These are phyloP conservation scores for Chlorospingus flavigularis DNA, from an alignment of 2,797 vertebrate genomes.

Conservation along the genomic window DNA sequence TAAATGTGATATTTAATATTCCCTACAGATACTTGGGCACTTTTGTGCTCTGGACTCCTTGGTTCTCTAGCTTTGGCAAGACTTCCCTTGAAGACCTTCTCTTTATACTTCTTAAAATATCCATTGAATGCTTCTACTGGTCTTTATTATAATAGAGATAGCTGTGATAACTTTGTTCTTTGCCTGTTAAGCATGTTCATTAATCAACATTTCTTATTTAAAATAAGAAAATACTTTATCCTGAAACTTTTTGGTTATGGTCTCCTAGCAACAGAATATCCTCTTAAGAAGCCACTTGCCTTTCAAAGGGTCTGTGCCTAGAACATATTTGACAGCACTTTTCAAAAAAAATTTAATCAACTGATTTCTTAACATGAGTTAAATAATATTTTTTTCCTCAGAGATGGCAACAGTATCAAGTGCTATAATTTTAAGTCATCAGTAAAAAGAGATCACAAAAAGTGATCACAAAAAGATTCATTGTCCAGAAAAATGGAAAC, in stretches of 20 bases:
- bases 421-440: not conserved
- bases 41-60: not conserved
- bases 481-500: not conserved
- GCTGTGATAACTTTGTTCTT: constrained; percentile 43
- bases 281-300: constrained; percentile 35
- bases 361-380: constrained; percentile 11
- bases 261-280: constrained; percentile 57
- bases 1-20: not conserved
- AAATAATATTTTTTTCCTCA: not conserved
- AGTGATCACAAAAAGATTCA: not conserved
- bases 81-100: constrained; percentile 12
- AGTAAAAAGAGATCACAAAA: constrained; percentile 7
- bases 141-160: constrained; percentile 34
- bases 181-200: constrained; percentile 18
- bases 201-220: constrained; percentile 54
- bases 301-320: constrained; percentile 19
- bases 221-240: constrained; percentile 41
- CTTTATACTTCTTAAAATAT: constrained; percentile 21
- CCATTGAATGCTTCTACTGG: not conserved
- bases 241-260: constrained; percentile 22
- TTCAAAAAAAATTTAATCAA: not conserved
- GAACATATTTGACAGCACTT: constrained; percentile 29
- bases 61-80: not conserved
- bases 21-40: not conserved
- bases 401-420: not conserved